Conservation (phyloP, 2,113 vertebrate species). For the Ptilorrhoa leucosticta region DNA sequence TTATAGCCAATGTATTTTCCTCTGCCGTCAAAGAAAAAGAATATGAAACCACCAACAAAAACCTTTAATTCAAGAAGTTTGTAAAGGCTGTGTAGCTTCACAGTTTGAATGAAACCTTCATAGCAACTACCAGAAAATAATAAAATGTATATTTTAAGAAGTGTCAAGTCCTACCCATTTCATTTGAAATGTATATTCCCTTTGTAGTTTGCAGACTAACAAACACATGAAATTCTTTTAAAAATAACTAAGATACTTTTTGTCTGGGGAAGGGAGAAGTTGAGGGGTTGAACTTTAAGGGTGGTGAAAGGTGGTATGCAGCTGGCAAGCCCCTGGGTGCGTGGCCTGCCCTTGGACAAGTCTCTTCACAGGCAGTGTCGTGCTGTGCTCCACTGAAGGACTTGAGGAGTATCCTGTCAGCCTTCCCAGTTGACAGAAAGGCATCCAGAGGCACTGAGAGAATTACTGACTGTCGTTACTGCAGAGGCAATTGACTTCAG, state of each 20-base stretch:
- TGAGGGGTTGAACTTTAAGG: not conserved
- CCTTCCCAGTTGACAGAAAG: not conserved
- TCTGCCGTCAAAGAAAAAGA: conserved; percentile 72
- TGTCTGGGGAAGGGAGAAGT: not conserved
- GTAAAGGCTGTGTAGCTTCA: conserved; percentile 72
- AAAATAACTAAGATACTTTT: not conserved
- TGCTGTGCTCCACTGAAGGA: not conserved
- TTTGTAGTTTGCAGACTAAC: not conserved
- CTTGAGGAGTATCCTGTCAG: not conserved
- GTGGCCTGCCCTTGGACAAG: not conserved
- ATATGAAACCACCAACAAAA: not conserved
- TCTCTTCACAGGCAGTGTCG: not conserved
- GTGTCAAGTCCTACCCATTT: conserved; percentile 73
- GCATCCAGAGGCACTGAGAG: not conserved
- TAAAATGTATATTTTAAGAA: conserved; percentile 76
- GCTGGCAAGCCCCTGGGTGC: not conserved
- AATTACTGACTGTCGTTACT: not conserved
- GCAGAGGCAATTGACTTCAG: not conserved
- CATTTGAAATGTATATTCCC: conserved; percentile 64
- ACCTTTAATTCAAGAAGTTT: conserved; percentile 74
- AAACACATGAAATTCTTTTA: conserved; percentile 15
- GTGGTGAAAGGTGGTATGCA: not conserved
- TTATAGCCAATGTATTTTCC: conserved; percentile 87
- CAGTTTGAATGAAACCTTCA: conserved; percentile 71
- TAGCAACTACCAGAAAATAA: conserved; percentile 71